Evolutionary conservation across 1,140 invertebrate species (phyloP), one percentile per base, ranked within the genome.

Genomic region (Sesamia nonagrioides): DNA sequence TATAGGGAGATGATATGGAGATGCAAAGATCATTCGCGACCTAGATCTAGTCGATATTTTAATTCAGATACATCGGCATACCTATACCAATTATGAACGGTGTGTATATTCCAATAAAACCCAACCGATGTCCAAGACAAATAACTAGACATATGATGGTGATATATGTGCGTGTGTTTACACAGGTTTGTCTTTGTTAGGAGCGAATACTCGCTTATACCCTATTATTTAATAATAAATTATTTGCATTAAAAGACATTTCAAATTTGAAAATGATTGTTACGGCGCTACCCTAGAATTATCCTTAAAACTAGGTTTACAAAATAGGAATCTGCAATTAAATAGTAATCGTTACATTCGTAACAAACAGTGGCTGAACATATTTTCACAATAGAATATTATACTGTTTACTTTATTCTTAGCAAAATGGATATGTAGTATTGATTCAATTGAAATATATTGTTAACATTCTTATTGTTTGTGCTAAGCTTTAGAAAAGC

Each of bases 311-410:
- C 91, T 93, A 94, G 58, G 79, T 88, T 89, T 90, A 92, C 85
- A 92, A 93, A 91, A 91, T 89, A 93, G 92, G 92, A 94, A 94
- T 94, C 92, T 93, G 92, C 92, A 94, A 94, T 94, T 91, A 92
- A 90, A 89, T 72, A 84, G 56, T 82, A 82, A 78, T 73, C 63
- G 48, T 78, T 60, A 52, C 27, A 27, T 27, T 48, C 27, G 72
- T 75, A 75, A 61, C 35, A 61, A 63, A 50, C n/a, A 3, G 35
- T 13, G 45, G 17, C 75, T 54, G 63, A 27, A 58, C 35, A 56
- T 77, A 50, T 54, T 66, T 66, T 68, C n/a, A 77, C 50, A 68
- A 42, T 76, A 76, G 74, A 27, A 63, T 77, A 77, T 72, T 63
- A 82, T 75, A 66, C 27, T 27, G 27, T 56, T 84, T 73, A 63